Percentiles rank a stretch among this genome's conserved stretches.
These are phyloP conservation scores for Trichonephila clavipes DNA, from an alignment of 1,140 invertebrate species.

Conservation along the genomic window DNA sequence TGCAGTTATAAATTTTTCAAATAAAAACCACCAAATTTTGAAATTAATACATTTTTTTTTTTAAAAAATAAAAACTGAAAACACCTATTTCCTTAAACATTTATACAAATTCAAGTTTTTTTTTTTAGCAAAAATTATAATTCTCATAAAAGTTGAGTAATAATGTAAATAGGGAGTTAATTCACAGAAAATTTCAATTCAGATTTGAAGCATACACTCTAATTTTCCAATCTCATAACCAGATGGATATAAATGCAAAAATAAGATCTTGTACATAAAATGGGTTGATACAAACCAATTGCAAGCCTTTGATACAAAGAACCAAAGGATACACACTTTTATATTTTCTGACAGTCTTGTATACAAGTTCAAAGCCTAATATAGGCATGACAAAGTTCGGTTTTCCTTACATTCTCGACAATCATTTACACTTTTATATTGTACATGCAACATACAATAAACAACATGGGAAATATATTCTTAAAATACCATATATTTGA, in stretches of 20 bases:
- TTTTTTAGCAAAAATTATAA: no score
- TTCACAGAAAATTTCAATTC: neutral
- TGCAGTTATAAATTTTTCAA: no score
- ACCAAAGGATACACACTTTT: constrained; percentile 4
- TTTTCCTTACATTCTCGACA: neutral
- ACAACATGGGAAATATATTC: constrained; percentile 7
- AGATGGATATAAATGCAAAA: constrained; percentile 34
- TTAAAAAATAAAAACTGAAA: no score
- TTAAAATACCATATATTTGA: neutral
- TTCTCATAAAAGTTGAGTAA: no score
- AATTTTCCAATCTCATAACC: neutral
- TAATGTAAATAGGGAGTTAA: no score
- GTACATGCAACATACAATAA: neutral
- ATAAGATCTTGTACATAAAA: constrained; percentile 52
- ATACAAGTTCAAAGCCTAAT: constrained; percentile 39
- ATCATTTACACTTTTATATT: neutral
- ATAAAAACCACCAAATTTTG: no score
- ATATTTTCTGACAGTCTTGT: neutral
- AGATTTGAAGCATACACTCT: neutral
- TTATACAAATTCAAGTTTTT: no score
- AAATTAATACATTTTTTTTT: no score
- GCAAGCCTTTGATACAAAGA: constrained; percentile 55
- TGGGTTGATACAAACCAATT: constrained; percentile 72
- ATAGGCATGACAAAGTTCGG: constrained; percentile 30
- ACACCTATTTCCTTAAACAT: no score